phyloP scores from a whole-genome alignment of 2,888 invertebrate genomes.

The Ochropleura plecta region DNA sequence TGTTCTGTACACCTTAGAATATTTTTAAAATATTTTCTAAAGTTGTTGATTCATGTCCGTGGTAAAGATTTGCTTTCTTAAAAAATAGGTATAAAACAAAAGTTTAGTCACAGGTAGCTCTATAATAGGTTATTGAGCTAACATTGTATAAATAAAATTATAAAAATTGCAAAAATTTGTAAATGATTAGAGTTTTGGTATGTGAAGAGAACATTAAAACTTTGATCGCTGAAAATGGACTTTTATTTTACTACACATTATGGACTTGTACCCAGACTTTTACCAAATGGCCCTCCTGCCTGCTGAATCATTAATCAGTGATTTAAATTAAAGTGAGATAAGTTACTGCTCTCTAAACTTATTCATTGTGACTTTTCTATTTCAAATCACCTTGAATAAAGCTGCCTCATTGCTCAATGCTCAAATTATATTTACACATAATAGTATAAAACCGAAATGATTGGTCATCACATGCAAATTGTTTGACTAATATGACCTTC shows the following conservation, averaged over 20 bases:
- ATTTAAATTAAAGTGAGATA: background rate
- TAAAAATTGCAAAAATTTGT: slow-evolving; percentile 87
- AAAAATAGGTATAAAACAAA: slow-evolving; percentile 80
- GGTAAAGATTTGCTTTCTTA: slow-evolving; percentile 82
- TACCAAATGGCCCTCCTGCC: too few species aligned
- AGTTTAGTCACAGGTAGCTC: slow-evolving; percentile 86
- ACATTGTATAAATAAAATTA: slow-evolving; percentile 86
- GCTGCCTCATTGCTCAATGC: background rate
- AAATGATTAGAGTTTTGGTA: slow-evolving; percentile 83
- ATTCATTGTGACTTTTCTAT: slow-evolving; percentile 4
- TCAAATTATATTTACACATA: background rate
- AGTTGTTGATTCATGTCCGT: slow-evolving; percentile 82
- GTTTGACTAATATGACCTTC: slow-evolving; percentile 19
- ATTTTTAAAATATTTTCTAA: slow-evolving; percentile 85
- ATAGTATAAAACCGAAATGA: background rate
- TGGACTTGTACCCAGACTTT: background rate
- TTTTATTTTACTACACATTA: slow-evolving; percentile 73
- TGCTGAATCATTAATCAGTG: background rate
- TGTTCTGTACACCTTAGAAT: slow-evolving; percentile 73
- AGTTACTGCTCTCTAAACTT: background rate
- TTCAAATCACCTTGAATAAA: slow-evolving; percentile 26
- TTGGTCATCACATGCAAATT: background rate
- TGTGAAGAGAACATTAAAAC: slow-evolving; percentile 83
- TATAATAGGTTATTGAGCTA: slow-evolving; percentile 83
- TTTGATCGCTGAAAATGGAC: slow-evolving; percentile 78